Conservation (phyloP, 2,797 vertebrate genomes). For the Phalloptychus januarius region DNA sequence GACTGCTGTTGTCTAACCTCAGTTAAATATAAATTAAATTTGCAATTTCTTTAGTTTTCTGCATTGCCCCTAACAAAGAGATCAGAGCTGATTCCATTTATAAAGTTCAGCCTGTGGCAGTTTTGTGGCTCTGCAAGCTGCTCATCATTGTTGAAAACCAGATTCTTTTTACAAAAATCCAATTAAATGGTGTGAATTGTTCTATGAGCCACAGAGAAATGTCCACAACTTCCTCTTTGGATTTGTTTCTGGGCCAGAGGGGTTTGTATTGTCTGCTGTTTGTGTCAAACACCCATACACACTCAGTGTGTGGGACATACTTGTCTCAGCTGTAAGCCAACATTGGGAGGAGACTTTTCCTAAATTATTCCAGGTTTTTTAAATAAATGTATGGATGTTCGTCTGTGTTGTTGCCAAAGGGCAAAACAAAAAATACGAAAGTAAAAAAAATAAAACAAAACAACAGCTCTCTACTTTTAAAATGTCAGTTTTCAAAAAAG, state of each 20-base stretch:
- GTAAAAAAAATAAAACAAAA: constrained; percentile 39
- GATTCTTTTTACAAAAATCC: constrained; percentile 56
- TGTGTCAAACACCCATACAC: constrained; percentile 7
- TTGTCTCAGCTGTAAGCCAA: constrained; percentile 26
- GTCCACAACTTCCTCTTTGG: constrained; percentile 32
- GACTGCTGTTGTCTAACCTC: neutral
- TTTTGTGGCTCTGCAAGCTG: constrained; percentile 72
- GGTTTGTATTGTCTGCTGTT: constrained; percentile 23
- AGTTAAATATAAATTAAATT: neutral
- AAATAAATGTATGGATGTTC: constrained; percentile 17
- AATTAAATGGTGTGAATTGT: constrained; percentile 59
- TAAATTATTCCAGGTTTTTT: constrained; percentile 14
- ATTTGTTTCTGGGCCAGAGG: constrained; percentile 29
- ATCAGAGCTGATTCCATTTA: constrained; percentile 35
- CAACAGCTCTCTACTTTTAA: constrained; percentile 22
- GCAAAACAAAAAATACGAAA: constrained; percentile 35
- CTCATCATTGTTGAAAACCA: constrained; percentile 60
- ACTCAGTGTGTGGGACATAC: constrained; percentile 6
- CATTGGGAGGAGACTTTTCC: constrained; percentile 22
- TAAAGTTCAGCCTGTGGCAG: constrained; percentile 53
- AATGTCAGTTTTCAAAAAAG: constrained; percentile 46
- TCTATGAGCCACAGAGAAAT: constrained; percentile 50
- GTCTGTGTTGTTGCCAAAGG: constrained; percentile 23
- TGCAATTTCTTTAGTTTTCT: neutral
- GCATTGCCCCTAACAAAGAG: constrained; percentile 25